Conservation (phyloP, 2,888 invertebrate genomes). For the Drosophila leonis region DNA sequence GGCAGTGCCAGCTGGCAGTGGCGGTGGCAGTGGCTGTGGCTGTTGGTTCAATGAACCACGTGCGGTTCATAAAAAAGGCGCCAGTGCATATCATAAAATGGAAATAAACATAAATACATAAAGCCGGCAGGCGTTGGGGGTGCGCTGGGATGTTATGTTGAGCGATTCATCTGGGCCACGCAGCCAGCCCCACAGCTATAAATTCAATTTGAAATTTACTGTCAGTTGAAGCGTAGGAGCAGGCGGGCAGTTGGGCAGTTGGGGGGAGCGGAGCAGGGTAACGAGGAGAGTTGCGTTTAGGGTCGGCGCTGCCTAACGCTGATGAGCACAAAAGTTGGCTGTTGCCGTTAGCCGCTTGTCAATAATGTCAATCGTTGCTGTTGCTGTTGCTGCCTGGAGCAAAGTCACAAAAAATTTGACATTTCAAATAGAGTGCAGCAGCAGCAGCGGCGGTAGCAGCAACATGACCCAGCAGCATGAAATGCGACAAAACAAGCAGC, state of each 20-base stretch:
- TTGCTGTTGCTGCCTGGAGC: conserved; percentile 30
- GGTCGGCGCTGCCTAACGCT: conserved; percentile 25
- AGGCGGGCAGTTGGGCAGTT: not conserved
- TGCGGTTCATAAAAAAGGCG: conserved; percentile 59
- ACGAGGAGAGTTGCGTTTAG: conserved; percentile 32
- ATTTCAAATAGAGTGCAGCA: conserved; percentile 59
- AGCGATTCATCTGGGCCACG: conserved; percentile 31
- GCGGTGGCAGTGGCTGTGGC: not conserved
- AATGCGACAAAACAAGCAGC: conserved; percentile 43
- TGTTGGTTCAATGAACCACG: conserved; percentile 66
- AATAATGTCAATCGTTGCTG: conserved; percentile 68
- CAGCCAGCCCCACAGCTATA: conserved; percentile 58
- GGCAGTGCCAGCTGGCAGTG: conserved; percentile 16
- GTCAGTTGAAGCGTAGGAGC: conserved; percentile 32
- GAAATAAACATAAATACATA: conserved; percentile 74
- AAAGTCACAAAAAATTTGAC: conserved; percentile 39
- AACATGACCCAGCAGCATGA: conserved; percentile 43
- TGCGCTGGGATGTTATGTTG: conserved; percentile 19
- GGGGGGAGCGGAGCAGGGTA: not conserved
- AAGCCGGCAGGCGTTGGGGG: conserved; percentile 31
- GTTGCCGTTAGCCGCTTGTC: conserved; percentile 54
- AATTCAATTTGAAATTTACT: conserved; percentile 77
- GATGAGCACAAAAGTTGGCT: conserved; percentile 46
- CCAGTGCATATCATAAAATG: conserved; percentile 67
- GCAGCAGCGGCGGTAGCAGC: conserved; percentile 17